phyloP scores from a whole-genome alignment of 2,888 invertebrate genomes.

The Epiblema foenella region DNA sequence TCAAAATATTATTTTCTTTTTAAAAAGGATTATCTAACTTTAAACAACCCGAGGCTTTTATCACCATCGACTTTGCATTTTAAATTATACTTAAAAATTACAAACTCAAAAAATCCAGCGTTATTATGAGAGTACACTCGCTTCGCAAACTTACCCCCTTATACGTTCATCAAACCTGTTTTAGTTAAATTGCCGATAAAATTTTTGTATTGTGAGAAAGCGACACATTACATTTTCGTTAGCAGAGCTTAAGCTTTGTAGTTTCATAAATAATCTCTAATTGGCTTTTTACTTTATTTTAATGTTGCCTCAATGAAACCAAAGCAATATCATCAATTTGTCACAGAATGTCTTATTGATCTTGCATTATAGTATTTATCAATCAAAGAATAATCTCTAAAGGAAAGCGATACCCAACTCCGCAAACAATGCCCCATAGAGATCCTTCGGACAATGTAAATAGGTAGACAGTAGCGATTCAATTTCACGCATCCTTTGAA shows the following conservation, averaged over 20 bases:
- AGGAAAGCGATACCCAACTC: slow-evolving; percentile 27
- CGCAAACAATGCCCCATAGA: slow-evolving; percentile 19
- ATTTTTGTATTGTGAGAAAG: too few species aligned
- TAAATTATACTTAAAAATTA: slow-evolving; percentile 29
- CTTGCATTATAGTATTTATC: background rate
- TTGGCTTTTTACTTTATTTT: slow-evolving; percentile 7
- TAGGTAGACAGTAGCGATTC: slow-evolving; percentile 47
- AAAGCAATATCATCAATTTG: slow-evolving; percentile 13
- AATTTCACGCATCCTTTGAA: slow-evolving; percentile 53
- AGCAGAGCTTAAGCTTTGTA: too few species aligned
- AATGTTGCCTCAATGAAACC: slow-evolving; percentile 13
- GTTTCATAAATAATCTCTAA: too few species aligned
- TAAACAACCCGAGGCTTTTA: slow-evolving; percentile 25
- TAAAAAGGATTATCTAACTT: slow-evolving; percentile 8
- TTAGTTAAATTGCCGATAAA: too few species aligned
- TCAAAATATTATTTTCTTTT: background rate
- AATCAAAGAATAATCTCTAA: slow-evolving; percentile 26
- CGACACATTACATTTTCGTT: too few species aligned
- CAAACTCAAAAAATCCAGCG: slow-evolving; percentile 19
- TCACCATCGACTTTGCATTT: slow-evolving; percentile 27
- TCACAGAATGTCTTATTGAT: background rate
- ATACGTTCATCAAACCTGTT: too few species aligned
- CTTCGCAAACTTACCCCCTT: slow-evolving; percentile 9
- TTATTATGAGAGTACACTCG: background rate
- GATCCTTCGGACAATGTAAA: slow-evolving; percentile 43